Evolutionary conservation across 1,140 invertebrate genomes (phyloP).

Genomic region (Euschistus heros): DNA sequence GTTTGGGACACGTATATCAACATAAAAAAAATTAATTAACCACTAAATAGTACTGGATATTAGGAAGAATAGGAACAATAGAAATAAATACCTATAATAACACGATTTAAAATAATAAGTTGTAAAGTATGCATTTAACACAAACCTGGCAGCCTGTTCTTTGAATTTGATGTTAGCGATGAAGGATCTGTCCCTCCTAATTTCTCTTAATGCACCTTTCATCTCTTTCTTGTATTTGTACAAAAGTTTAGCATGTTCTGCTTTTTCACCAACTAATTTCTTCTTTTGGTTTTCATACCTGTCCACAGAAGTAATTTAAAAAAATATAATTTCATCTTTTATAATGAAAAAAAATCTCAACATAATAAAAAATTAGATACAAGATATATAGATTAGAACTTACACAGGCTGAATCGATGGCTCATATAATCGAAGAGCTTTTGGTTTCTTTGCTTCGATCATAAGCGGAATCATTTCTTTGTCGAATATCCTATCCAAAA

Average conservation of each 20-base stretch:
- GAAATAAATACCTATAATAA: too few species aligned
- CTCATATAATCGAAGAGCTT: conserved; percentile 69
- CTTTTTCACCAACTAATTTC: conserved; percentile 51
- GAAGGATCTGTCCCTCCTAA: conserved; percentile 75
- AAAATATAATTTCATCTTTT: conserved; percentile 5
- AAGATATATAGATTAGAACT: conserved; percentile 35
- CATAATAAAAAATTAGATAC: conserved; percentile 4
- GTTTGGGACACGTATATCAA: too few species aligned
- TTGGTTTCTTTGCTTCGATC: conserved; percentile 57
- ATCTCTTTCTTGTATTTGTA: conserved; percentile 80
- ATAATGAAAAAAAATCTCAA: background rate
- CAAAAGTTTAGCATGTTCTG: conserved; percentile 59
- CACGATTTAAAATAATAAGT: too few species aligned
- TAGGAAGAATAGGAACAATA: too few species aligned
- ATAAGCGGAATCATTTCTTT: conserved; percentile 46
- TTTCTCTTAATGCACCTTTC: conserved; percentile 82
- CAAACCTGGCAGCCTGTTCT: conserved; percentile 63
- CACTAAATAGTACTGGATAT: too few species aligned
- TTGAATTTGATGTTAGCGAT: conserved; percentile 69
- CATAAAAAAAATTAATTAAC: too few species aligned
- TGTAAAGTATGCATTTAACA: background rate
- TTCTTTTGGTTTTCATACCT: conserved; percentile 36
- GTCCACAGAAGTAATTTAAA: background rate
- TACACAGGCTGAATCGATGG: conserved; percentile 71
- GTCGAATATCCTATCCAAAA: conserved; percentile 41